Evolutionary conservation across 2,888 invertebrate genomes (phyloP).

Genomic region (Carcina quercana): DNA sequence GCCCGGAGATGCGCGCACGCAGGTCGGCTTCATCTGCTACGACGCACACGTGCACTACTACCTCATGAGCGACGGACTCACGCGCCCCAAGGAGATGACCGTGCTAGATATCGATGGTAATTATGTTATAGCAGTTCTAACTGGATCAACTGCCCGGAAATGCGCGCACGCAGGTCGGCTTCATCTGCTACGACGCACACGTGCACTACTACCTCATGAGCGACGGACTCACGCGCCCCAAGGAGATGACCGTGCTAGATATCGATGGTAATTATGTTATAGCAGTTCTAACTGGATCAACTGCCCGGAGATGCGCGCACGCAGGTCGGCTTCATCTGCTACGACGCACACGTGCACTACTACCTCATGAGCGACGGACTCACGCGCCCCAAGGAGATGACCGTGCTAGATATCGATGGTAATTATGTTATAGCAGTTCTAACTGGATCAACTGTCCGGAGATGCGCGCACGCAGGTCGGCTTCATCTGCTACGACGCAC

Average conservation of each 20-base stretch:
- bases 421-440: too few species aligned
- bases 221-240: constrained; percentile 87
- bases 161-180: constrained; percentile 93
- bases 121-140: too few species aligned
- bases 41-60: constrained; percentile 96
- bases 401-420: constrained; percentile 95
- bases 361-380: constrained; percentile 90
- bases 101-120: constrained; percentile 94
- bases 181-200: constrained; percentile 92
- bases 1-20: constrained; percentile 95
- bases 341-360: constrained; percentile 94
- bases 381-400: constrained; percentile 90
- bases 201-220: constrained; percentile 95
- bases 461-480: constrained; percentile 95
- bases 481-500: constrained; percentile 93
- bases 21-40: constrained; percentile 95
- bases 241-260: constrained; percentile 93
- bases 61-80: constrained; percentile 87
- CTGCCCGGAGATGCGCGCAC: constrained; percentile 96
- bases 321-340: constrained; percentile 95
- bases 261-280: constrained; percentile 93
- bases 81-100: constrained; percentile 90
- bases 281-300: too few species aligned
- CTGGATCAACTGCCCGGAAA: constrained; percentile 95
- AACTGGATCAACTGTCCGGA: constrained; percentile 93